phyloP scores from a whole-genome alignment of 2,797 vertebrate species.

The Lycodopsis pacificus region DNA sequence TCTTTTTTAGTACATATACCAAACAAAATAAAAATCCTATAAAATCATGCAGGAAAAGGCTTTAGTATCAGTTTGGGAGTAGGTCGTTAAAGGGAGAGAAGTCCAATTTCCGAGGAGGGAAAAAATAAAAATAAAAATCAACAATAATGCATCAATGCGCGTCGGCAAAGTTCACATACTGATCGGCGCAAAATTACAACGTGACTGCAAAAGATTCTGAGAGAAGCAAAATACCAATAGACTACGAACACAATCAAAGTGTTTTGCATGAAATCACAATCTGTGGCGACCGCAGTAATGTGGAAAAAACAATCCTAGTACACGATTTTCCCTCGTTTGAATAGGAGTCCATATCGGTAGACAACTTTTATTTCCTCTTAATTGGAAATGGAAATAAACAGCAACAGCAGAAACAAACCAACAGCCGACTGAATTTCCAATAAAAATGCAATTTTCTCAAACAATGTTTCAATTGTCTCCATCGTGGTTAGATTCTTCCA shows the following conservation, averaged over 20 bases:
- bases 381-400: constrained; percentile 78
- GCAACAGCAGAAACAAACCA: constrained; percentile 72
- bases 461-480: constrained; percentile 69
- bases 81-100: constrained; percentile 83
- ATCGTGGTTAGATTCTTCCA: constrained; percentile 59
- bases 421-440: constrained; percentile 73
- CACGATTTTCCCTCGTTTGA: constrained; percentile 62
- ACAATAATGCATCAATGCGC: constrained; percentile 67
- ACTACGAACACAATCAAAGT: constrained; percentile 81
- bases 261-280: constrained; percentile 82
- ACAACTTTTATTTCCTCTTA: constrained; percentile 75
- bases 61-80: constrained; percentile 81
- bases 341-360: constrained; percentile 63
- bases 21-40: constrained; percentile 74
- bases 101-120: constrained; percentile 60
- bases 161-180: constrained; percentile 76
- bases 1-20: constrained; percentile 68
- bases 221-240: constrained; percentile 81
- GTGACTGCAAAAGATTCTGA: constrained; percentile 79
- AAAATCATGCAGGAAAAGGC: constrained; percentile 85
- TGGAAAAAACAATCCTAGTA: constrained; percentile 73
- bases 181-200: constrained; percentile 77
- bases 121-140: constrained; percentile 45
- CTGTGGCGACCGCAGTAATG: constrained; percentile 72
- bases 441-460: constrained; percentile 80